Base-by-base conservation (phyloP, 1,140 invertebrate species). In the Ceratina australensis region DNA sequence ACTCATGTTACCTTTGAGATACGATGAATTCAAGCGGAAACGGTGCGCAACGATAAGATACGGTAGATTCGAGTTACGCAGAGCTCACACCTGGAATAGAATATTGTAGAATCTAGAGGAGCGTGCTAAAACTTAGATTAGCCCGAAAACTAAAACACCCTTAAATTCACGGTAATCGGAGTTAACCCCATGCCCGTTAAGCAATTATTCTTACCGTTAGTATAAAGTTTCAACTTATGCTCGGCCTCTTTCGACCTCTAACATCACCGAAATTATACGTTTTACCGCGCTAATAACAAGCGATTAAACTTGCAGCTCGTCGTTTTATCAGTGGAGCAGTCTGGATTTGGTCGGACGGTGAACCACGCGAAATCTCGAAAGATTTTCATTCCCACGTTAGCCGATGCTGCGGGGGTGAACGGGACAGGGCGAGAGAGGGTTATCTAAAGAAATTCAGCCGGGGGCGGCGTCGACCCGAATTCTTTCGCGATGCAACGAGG, bases 381-480 rank as follows among this genome's bases (percentile, higher is more conserved):
- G 42, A 24, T 57, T 47, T 26, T 42, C 47, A n/a, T 22, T 18
- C 22, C 13, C 63, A 7, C 54, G 54, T 64, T 54, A 59, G 33
- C 20, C 54, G 8, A 7, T 15, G 7, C 47, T 49, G n/a, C n/a
- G 33, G 18, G 22, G 63, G 12, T 47, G 50, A 67, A 66, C 47
- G 28, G 18, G 2, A 42, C 33, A 10, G 33, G 33, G 33, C 33
- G 10, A 22, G 33, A 5, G 10, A 22, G 20, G 64, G 42, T 22
- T 73, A 28, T 64, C 71, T 28, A 67, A 75, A 59, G 57, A 28
- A 66, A 49, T 59, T n/a, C 59, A 42, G 15, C 72, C 52, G 16
- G 20, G 16, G 59, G 61, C 61, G 7, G 26, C 33, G 50, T 15
- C 33, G 49, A 2, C 13, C 63, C 22, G 15, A 66, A 74, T 59